These are phyloP conservation scores for Scaptomyza flava DNA, from an alignment of 2,888 invertebrate genomes.

Conservation along the genomic window DNA sequence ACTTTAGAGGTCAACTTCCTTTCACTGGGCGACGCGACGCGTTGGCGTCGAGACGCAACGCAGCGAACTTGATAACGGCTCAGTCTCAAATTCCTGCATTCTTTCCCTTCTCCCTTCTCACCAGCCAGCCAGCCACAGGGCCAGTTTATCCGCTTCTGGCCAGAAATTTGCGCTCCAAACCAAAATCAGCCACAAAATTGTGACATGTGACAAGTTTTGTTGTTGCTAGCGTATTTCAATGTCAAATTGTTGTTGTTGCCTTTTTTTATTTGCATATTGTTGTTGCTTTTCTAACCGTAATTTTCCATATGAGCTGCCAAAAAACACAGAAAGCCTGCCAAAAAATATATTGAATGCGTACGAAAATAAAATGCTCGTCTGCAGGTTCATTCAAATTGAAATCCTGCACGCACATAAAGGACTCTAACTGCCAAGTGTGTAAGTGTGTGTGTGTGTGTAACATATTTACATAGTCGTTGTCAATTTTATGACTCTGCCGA, in stretches of 20 bases:
- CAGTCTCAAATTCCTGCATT: constrained; percentile 27
- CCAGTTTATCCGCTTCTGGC: constrained; percentile 31
- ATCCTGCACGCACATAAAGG: constrained; percentile 49
- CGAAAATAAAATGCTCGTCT: constrained; percentile 73
- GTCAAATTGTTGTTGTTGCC: constrained; percentile 48
- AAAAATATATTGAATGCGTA: constrained; percentile 72
- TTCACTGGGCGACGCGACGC: constrained; percentile 70
- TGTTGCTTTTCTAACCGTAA: constrained; percentile 50
- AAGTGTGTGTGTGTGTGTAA: constrained; percentile 25
- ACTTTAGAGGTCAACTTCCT: constrained; percentile 82
- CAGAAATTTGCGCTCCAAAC: constrained; percentile 36
- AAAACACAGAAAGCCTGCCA: constrained; percentile 25
- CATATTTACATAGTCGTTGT: constrained; percentile 76
- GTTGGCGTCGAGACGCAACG: constrained; percentile 45
- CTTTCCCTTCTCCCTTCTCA: background rate
- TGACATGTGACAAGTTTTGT: constrained; percentile 77
- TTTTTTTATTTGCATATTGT: constrained; percentile 55
- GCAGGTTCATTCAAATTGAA: constrained; percentile 78
- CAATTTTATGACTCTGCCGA: constrained; percentile 69
- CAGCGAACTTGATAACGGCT: constrained; percentile 65
- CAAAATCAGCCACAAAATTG: constrained; percentile 72
- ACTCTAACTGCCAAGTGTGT: constrained; percentile 5
- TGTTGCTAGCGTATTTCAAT: constrained; percentile 74
- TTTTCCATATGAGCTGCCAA: constrained; percentile 71
- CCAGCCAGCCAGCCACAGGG: background rate